Evolutionary conservation across 2,113 vertebrate genomes (phyloP), one percentile per base, ranked within the genome.

Genomic region (Laterallus jamaicensis): DNA sequence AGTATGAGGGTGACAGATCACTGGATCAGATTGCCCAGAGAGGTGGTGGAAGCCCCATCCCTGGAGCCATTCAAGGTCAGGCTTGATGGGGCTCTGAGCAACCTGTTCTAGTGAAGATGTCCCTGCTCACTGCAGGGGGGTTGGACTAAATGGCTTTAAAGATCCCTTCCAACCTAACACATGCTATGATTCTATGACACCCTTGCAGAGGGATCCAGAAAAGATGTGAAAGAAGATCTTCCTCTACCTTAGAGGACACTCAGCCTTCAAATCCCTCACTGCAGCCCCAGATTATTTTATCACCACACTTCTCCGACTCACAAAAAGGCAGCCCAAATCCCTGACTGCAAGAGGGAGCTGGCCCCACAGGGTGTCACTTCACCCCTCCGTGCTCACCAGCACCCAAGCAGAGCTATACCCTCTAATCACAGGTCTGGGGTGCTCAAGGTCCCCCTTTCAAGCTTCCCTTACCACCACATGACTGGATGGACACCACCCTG

Each of bases 161-260:
- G 42, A 17, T 44, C 42, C 42, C 17, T 44, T 44, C 44, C 44
- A 47, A 47, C 44, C 44, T 19, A 47, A 47, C 44, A 47, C 44
- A 47, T 19, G 8, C 44, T 47, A 15, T 47, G 44, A 47, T 47
- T 47, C 17, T 47, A 47, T 47, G 49, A 49, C 49, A 21, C 21
- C 49, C 10, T 9, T 49, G 10, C 49, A 21, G 49, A 85, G 19
- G 17, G 28, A 52, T 4, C 15, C 52, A 42, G n/a, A 18, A 52
- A 19, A 88, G 42, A 54, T 2, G 15, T 73, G 4, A 21, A 18
- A 13, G 68, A 50, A 59, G 6, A 44, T 60, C 42, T 19, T 19
- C 2, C 32, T 73, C 39, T 19, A 3, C 0, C 0, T 6, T 0
- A 12, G n/a, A 37, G 44, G 24, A 31, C 40, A 15, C 6, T 52